Evolutionary conservation across 2,797 vertebrate genomes (phyloP).

Genomic region (Falco berigora): DNA sequence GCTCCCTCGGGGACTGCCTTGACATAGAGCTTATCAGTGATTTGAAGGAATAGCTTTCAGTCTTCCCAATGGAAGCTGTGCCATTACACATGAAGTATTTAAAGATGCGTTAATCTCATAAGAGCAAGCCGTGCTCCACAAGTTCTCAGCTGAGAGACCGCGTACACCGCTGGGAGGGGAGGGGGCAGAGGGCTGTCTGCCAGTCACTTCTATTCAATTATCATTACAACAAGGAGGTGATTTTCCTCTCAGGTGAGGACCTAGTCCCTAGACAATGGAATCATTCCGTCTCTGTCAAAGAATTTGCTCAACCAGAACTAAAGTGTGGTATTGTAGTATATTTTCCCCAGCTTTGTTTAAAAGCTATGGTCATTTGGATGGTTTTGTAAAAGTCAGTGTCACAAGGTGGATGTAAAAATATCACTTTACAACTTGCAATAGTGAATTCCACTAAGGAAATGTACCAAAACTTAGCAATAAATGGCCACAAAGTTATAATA

Average conservation of each 20-base stretch:
- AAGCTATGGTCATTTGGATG: not conserved
- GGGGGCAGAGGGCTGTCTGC: not conserved
- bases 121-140: not conserved
- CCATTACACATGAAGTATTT: not conserved
- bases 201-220: not conserved
- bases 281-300: conserved; percentile 8
- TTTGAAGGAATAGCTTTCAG: not conserved
- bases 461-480: conserved; percentile 1
- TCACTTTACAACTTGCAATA: not conserved
- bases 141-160: not conserved
- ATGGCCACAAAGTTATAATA: not conserved
- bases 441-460: not conserved
- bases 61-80: not conserved
- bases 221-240: not conserved
- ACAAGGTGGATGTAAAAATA: not conserved
- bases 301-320: conserved; percentile 26
- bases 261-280: conserved; percentile 1
- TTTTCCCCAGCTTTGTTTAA: not conserved
- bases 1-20: not conserved
- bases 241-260: conserved; percentile 32
- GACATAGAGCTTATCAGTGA: not conserved
- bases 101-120: not conserved
- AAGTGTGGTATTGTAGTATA: not conserved
- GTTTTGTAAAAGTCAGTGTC: not conserved
- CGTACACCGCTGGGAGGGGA: not conserved